These are phyloP conservation scores for Carcina quercana DNA, from an alignment of 2,888 invertebrate species.

Conservation along the genomic window DNA sequence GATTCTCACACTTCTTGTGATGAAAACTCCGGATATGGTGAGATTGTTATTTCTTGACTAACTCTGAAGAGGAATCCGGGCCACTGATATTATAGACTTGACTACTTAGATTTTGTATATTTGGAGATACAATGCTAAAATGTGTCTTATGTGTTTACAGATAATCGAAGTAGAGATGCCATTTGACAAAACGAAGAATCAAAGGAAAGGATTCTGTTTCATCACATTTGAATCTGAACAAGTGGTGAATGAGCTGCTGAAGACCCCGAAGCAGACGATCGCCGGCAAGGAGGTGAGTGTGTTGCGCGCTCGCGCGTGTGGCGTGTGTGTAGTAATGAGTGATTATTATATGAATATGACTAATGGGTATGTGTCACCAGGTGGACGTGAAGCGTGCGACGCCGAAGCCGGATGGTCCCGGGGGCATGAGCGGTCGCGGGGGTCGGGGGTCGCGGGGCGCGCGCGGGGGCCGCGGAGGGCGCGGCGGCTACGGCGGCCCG, in stretches of 20 bases:
- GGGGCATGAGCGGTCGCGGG: constrained; percentile 79
- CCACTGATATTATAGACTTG: too few species aligned
- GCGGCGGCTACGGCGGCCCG: constrained; percentile 78
- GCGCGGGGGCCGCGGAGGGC: constrained; percentile 81
- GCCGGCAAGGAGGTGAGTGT: constrained; percentile 89
- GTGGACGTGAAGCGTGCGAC: constrained; percentile 97
- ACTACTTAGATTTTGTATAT: too few species aligned
- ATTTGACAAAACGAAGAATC: constrained; percentile 97
- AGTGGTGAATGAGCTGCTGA: constrained; percentile 92
- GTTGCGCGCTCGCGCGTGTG: too few species aligned
- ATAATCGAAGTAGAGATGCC: constrained; percentile 97
- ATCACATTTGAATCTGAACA: constrained; percentile 98
- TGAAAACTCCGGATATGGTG: constrained; percentile 68
- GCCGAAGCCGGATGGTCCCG: constrained; percentile 87
- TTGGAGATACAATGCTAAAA: background rate
- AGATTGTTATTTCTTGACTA: constrained; percentile 50
- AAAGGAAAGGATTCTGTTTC: constrained; percentile 97
- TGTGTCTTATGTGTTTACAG: constrained; percentile 62
- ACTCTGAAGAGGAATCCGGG: constrained; percentile 61
- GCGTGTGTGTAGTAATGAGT: too few species aligned
- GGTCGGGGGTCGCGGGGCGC: constrained; percentile 78
- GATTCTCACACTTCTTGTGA: constrained; percentile 28
- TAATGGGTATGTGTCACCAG: too few species aligned
- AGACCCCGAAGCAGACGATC: constrained; percentile 94
- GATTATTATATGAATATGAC: too few species aligned